Conservation (phyloP, 2,888 invertebrate genomes). For the Glyphotaelius pellucidus region DNA sequence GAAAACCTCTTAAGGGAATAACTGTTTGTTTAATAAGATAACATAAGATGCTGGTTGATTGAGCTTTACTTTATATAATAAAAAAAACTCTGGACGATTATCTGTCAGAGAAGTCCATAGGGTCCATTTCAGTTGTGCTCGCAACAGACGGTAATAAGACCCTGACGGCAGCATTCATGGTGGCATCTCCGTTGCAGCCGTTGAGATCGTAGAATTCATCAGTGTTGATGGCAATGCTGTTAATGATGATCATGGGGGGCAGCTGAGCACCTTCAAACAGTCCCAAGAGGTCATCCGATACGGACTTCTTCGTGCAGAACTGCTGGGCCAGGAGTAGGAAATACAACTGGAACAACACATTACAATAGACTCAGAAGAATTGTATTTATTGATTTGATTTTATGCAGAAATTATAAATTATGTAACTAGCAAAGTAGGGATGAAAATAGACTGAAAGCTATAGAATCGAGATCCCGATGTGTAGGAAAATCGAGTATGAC, state of each 20-base stretch:
- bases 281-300: conserved; percentile 43
- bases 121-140: neutral
- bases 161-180: conserved; percentile 27
- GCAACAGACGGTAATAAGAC: neutral
- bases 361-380: neutral
- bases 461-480: too few relatives aligned
- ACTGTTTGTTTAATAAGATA: neutral
- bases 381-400: too few relatives aligned
- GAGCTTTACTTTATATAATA: neutral
- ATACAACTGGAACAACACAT: conserved; percentile 49
- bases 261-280: conserved; percentile 48
- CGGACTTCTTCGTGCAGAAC: conserved; percentile 50
- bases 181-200: neutral
- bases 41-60: neutral
- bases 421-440: too few relatives aligned
- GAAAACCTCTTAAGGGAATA: too few relatives aligned
- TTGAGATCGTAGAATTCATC: conserved; percentile 28
- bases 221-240: conserved; percentile 53
- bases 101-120: neutral
- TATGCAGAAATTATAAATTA: too few relatives aligned
- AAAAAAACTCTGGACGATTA: neutral
- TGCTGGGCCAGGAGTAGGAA: conserved; percentile 57
- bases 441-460: too few relatives aligned
- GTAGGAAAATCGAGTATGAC: too few relatives aligned
- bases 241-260: conserved; percentile 51